These are phyloP conservation scores for Stichopus horrens DNA, from an alignment of 53 echinoderm and acorn worm species.

Conservation along the genomic window DNA sequence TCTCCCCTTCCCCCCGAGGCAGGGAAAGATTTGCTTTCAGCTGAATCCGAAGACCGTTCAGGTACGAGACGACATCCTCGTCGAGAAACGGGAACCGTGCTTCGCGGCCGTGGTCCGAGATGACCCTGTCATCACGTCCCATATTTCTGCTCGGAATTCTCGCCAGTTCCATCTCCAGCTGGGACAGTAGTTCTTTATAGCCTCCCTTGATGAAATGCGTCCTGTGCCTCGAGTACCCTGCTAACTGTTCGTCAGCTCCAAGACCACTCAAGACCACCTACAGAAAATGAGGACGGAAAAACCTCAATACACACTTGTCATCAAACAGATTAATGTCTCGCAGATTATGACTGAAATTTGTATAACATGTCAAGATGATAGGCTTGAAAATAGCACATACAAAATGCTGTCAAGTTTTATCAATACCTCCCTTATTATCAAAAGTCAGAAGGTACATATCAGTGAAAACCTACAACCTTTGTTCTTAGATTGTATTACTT, in stretches of 20 bases:
- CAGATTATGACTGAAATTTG: too few species aligned
- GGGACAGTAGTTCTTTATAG: slow-evolving; percentile 75
- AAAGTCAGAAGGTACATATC: too few species aligned
- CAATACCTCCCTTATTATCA: too few species aligned
- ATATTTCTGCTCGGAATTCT: slow-evolving; percentile 86
- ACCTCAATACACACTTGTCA: not conserved
- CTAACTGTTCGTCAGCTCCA: slow-evolving; percentile 99
- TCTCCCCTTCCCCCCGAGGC: slow-evolving; percentile 92
- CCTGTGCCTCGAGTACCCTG: slow-evolving; percentile 96
- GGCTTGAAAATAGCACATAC: too few species aligned
- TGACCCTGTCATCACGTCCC: slow-evolving; percentile 93
- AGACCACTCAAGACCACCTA: slow-evolving; percentile 93
- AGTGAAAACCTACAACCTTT: too few species aligned
- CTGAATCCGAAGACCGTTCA: slow-evolving; percentile 63
- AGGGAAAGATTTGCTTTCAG: slow-evolving; percentile 79
- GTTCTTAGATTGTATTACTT: too few species aligned
- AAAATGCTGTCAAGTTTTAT: too few species aligned
- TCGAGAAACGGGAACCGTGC: slow-evolving; percentile 83
- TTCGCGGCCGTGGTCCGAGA: slow-evolving; percentile 92
- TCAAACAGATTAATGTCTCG: too few species aligned
- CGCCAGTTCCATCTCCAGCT: slow-evolving; percentile 85
- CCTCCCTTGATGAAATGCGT: slow-evolving; percentile 78
- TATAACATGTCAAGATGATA: too few species aligned
- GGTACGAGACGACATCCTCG: slow-evolving; percentile 79
- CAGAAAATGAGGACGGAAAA: not conserved